phyloP scores from a whole-genome alignment of 2,888 invertebrate species.

The Leptarthrus brevirostris region DNA sequence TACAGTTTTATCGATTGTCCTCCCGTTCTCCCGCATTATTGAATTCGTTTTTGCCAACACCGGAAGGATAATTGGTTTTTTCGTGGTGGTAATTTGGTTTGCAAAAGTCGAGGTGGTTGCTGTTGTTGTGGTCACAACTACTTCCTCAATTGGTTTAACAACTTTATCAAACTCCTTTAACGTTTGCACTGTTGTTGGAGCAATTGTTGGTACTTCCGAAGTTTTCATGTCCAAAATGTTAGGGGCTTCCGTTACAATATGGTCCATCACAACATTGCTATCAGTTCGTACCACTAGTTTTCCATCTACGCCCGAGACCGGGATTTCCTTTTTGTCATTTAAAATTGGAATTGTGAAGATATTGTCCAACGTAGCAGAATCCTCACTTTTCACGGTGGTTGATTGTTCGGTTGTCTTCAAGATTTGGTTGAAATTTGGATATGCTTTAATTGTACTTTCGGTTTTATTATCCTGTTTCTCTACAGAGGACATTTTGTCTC shows the following conservation, averaged over 20 bases:
- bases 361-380: slow-evolving; percentile 20
- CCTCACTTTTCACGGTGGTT: slow-evolving; percentile 12
- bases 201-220: slow-evolving; percentile 57
- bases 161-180: neutral
- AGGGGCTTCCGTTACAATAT: slow-evolving; percentile 58
- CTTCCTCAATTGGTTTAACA: neutral
- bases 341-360: slow-evolving; percentile 46
- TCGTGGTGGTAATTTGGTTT: slow-evolving; percentile 68
- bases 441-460: slow-evolving; percentile 56
- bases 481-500: neutral
- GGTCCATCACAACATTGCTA: neutral
- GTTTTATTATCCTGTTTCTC: slow-evolving; percentile 42
- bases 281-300: slow-evolving; percentile 10
- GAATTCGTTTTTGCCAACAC: slow-evolving; percentile 63
- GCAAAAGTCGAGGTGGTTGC: slow-evolving; percentile 59
- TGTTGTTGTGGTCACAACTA: slow-evolving; percentile 56
- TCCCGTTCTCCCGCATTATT: slow-evolving; percentile 54
- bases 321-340: slow-evolving; percentile 4
- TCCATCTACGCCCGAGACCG: neutral
- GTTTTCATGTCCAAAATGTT: slow-evolving; percentile 60
- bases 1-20: slow-evolving; percentile 47
- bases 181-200: slow-evolving; percentile 12
- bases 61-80: slow-evolving; percentile 69
- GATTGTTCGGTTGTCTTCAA: slow-evolving; percentile 4
- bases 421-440: slow-evolving; percentile 48